Evolutionary conservation across 2,888 invertebrate genomes (phyloP).

Genomic region (Gnatocerus cornutus): DNA sequence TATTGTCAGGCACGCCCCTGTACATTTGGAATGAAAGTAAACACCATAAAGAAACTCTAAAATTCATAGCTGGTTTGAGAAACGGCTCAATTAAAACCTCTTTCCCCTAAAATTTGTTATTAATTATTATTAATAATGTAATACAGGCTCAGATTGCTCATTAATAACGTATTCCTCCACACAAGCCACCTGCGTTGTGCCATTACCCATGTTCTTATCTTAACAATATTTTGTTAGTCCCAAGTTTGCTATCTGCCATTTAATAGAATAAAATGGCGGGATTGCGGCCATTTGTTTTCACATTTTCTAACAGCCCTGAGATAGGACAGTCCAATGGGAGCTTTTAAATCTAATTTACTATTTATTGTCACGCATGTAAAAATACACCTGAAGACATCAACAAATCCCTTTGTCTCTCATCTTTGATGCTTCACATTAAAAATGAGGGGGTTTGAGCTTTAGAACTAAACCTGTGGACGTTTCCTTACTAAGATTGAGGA

Average conservation of each 20-base stretch:
- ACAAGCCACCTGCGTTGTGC: conserved; percentile 15
- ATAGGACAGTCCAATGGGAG: conserved; percentile 13
- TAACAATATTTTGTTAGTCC: conserved; percentile 40
- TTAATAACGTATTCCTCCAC: conserved; percentile 24
- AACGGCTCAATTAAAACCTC: no score
- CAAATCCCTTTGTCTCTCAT: not conserved
- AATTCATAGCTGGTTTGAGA: no score
- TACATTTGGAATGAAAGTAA: no score
- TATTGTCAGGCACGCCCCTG: no score
- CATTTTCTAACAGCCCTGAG: conserved; percentile 25
- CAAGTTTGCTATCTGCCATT: conserved; percentile 28
- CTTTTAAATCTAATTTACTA: conserved; percentile 34
- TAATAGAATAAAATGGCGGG: conserved; percentile 39
- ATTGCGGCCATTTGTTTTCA: conserved; percentile 39
- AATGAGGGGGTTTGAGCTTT: not conserved
- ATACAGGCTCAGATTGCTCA: not conserved
- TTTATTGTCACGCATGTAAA: conserved; percentile 41
- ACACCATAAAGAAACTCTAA: no score
- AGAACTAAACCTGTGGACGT: not conserved
- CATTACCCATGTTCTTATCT: conserved; percentile 24
- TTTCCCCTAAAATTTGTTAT: not conserved
- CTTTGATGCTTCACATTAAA: not conserved
- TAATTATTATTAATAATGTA: not conserved
- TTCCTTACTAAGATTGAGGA: not conserved
- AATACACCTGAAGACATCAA: conserved; percentile 13